phyloP scores from a whole-genome alignment of 2,888 invertebrate genomes.

The Antheraea yamamai region DNA sequence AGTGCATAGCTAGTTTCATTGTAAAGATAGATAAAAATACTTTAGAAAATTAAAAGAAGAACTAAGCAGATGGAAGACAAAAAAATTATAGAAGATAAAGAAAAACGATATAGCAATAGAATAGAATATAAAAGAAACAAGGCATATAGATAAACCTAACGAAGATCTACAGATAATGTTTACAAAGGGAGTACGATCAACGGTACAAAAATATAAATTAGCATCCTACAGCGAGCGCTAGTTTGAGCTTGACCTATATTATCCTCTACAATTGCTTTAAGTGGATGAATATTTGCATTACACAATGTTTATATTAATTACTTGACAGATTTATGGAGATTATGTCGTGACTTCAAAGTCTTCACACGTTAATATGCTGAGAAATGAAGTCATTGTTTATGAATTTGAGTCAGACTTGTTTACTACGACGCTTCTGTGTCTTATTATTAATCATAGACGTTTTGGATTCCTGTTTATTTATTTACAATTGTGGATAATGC shows the following conservation, averaged over 20 bases:
- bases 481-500: too few species aligned
- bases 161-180: neutral
- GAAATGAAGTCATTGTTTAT: neutral
- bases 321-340: constrained; percentile 12
- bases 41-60: neutral
- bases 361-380: constrained; percentile 7
- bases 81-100: neutral
- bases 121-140: neutral
- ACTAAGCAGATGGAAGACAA: neutral
- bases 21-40: neutral
- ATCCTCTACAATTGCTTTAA: constrained; percentile 42
- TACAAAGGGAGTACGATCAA: neutral
- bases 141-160: neutral
- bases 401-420: neutral
- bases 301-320: constrained; percentile 42
- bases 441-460: neutral
- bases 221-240: constrained; percentile 35
- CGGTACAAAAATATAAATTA: constrained; percentile 2
- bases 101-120: neutral
- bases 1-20: too few species aligned
- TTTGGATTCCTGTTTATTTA: neutral
- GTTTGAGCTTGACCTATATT: constrained; percentile 55
- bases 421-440: neutral
- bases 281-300: constrained; percentile 53
- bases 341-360: neutral